Evolutionary conservation across 1,140 invertebrate species (phyloP), one percentile per base, ranked within the genome.

Genomic region (Cepaea nemoralis): DNA sequence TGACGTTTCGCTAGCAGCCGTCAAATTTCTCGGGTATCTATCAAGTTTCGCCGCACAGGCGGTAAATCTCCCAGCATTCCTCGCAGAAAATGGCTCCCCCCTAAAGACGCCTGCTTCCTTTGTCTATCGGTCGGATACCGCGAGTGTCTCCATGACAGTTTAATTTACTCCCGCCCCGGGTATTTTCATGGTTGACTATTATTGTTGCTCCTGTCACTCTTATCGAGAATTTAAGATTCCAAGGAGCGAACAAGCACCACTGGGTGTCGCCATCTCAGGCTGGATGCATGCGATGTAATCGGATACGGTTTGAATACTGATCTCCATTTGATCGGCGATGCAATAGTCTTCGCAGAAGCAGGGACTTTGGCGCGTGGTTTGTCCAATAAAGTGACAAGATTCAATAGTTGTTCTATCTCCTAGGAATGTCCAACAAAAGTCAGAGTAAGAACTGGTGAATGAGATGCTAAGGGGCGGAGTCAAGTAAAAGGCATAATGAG

Each of bases 141-240:
- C 1, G 59, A 55, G 22, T 27, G 27, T 31, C n/a, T 31, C n/a
- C 33, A 31, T 63, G 59, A 63, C 59, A 63, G 59, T 63, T 63
- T 63, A 27, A 63, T 63, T 63, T 63, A 31, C 59, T 63, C 59
- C 59, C 27, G 2, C 27, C 27, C 27, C 59, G 59, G n/a, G n/a
- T 63, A 63, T 31, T 63, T 27, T 63, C 59, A 27, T 31, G 27
- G 59, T 31, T 63, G 59, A 63, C 59, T 63, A 63, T 63, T 63
- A 63, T 31, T 63, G 27, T 31, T 63, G 59, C n/a, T 63, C n/a
- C 27, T 63, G 59, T 63, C 59, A 63, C 59, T 31, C 59, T 63
- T 63, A 16, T 63, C n/a, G 27, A 27, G 27, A 63, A 63, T 19
- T 27, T 31, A 6, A 31, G 59, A 63, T 63, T 31, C 2, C 6